phyloP scores from a whole-genome alignment of 2,888 invertebrate genomes.

The Netelia virgata region DNA sequence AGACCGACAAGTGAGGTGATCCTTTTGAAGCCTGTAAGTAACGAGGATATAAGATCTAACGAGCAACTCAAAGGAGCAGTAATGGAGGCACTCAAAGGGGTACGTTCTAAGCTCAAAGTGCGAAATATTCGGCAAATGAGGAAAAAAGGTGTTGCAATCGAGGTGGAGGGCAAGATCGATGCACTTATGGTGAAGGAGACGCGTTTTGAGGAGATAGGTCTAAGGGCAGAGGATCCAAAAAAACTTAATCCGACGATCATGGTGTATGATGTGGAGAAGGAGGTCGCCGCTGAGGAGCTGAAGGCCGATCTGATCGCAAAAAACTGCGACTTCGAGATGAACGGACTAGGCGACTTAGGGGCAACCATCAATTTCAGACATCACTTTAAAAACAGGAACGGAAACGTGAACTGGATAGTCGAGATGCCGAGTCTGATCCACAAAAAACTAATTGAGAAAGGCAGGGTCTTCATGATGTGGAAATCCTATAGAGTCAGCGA shows the following conservation, averaged over 20 bases:
- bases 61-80: background rate
- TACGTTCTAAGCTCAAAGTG: background rate
- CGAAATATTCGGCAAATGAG: background rate
- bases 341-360: no score
- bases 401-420: background rate
- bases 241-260: background rate
- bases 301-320: background rate
- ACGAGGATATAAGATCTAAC: background rate
- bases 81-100: background rate
- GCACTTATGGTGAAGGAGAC: background rate
- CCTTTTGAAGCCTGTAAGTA: background rate
- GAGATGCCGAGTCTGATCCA: background rate
- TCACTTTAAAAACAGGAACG: background rate
- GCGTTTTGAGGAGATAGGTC: background rate
- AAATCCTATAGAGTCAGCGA: background rate
- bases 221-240: background rate
- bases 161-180: background rate
- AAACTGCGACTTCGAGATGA: background rate
- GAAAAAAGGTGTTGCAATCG: background rate
- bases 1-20: background rate
- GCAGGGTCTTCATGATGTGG: constrained; percentile 1
- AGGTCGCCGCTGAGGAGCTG: background rate
- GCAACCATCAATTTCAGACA: background rate
- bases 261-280: background rate
- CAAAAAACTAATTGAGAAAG: background rate